Evolutionary conservation across 2,888 invertebrate species (phyloP).

Genomic region (Hirtodrosophila duncani): DNA sequence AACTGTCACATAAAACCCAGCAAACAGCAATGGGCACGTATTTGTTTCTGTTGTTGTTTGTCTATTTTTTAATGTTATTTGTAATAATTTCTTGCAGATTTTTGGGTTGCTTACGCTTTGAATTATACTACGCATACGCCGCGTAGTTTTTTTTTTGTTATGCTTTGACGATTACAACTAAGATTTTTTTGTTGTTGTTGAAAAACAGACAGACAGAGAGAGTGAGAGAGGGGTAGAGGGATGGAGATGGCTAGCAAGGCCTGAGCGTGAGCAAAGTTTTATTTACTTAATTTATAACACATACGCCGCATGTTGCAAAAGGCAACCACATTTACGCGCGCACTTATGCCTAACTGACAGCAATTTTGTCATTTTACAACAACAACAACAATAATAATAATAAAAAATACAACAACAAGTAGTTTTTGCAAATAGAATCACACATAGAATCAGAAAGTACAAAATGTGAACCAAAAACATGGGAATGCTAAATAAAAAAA

Average conservation of each 20-base stretch:
- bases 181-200: no score
- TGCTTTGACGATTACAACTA: no score
- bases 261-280: no score
- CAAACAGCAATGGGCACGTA: conserved; percentile 3
- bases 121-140: conserved; percentile 42
- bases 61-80: conserved; percentile 8
- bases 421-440: conserved; percentile 21
- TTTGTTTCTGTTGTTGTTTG: conserved; percentile 11
- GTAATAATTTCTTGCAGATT: no score
- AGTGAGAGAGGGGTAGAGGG: no score
- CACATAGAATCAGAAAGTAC: conserved; percentile 18
- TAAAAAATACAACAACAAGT: conserved; percentile 18
- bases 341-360: conserved; percentile 43
- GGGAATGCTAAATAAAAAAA: no score
- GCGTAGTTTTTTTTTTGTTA: conserved; percentile 19
- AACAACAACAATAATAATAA: conserved; percentile 12
- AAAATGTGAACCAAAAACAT: conserved; percentile 5
- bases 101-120: conserved; percentile 11
- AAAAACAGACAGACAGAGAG: no score
- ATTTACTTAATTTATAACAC: conserved; percentile 22
- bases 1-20: conserved; percentile 42
- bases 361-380: conserved; percentile 46
- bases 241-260: no score
- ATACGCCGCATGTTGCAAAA: conserved; percentile 54
- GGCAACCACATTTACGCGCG: conserved; percentile 38